phyloP scores from a whole-genome alignment of 2,797 vertebrate genomes.

The Lates japonicus region DNA sequence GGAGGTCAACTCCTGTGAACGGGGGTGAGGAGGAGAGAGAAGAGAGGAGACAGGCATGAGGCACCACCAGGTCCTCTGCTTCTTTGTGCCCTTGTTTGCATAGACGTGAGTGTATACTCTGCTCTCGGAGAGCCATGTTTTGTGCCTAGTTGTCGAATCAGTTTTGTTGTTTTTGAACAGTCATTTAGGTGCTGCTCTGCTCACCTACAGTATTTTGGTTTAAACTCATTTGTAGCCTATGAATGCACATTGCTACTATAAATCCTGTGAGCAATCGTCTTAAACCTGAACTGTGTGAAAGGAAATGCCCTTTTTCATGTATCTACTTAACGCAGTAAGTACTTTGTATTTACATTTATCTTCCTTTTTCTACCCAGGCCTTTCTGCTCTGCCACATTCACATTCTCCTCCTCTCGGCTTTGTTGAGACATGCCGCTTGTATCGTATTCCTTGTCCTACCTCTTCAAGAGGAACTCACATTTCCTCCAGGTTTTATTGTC shows the following conservation, averaged over 20 bases:
- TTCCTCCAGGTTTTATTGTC: constrained; percentile 68
- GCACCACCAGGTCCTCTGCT: constrained; percentile 38
- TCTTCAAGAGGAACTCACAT: constrained; percentile 59
- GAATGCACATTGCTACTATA: constrained; percentile 35
- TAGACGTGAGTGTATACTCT: constrained; percentile 37
- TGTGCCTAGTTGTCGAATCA: constrained; percentile 21
- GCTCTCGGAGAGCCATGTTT: constrained; percentile 26
- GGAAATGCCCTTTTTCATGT: constrained; percentile 51
- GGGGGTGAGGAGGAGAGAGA: constrained; percentile 22
- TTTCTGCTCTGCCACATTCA: constrained; percentile 58
- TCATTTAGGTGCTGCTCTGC: constrained; percentile 26
- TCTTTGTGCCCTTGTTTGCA: constrained; percentile 57
- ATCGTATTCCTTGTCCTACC: constrained; percentile 61
- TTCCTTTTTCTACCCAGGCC: constrained; percentile 55
- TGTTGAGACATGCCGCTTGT: constrained; percentile 63
- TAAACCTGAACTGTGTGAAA: no score
- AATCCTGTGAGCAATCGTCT: constrained; percentile 24
- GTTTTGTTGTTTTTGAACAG: constrained; percentile 36
- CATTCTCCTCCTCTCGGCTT: constrained; percentile 61
- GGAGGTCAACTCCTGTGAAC: constrained; percentile 67
- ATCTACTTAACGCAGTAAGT: constrained; percentile 60
- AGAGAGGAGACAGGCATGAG: no score
- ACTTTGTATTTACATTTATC: constrained; percentile 64
- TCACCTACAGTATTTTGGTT: constrained; percentile 35
- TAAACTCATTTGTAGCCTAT: constrained; percentile 35